phyloP scores from a whole-genome alignment of 2,113 vertebrate genomes.

The Entelurus aequoreus region DNA sequence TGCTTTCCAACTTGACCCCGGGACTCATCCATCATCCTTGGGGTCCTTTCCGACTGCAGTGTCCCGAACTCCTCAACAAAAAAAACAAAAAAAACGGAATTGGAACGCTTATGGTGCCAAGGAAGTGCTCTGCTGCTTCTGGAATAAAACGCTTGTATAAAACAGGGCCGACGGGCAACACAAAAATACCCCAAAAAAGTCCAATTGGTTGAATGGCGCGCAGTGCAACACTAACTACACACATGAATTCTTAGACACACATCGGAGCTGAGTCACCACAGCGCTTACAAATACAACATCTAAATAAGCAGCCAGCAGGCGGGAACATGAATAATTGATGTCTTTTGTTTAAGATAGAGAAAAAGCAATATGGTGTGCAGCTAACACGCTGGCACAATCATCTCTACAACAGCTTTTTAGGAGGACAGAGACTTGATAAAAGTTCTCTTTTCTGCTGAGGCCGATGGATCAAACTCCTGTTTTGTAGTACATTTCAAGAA shows the following conservation, averaged over 20 bases:
- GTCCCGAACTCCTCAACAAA: background rate
- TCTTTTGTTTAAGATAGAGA: conserved; percentile 7
- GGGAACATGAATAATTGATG: conserved; percentile 29
- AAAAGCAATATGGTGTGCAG: conserved; percentile 1
- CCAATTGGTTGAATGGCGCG: no score
- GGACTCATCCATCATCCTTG: background rate
- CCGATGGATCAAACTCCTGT: background rate
- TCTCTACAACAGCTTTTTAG: conserved; percentile 23
- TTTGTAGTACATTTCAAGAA: background rate
- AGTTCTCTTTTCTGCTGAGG: conserved; percentile 17
- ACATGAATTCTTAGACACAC: background rate
- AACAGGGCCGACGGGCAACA: conserved; percentile 6
- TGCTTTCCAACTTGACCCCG: conserved; percentile 14
- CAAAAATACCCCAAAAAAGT: background rate
- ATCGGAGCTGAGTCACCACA: conserved; percentile 5
- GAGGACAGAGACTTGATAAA: conserved; percentile 26
- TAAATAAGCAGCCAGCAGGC: conserved; percentile 14
- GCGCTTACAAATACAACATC: conserved; percentile 4
- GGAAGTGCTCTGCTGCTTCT: background rate
- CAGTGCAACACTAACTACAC: background rate
- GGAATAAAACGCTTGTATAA: conserved; percentile 1
- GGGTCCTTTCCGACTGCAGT: background rate
- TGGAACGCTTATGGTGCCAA: background rate
- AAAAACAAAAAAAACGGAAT: background rate
- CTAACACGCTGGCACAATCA: conserved; percentile 18